These are phyloP conservation scores for Adrianichthys oophorus DNA, from an alignment of 2,797 vertebrate species.

Conservation along the genomic window DNA sequence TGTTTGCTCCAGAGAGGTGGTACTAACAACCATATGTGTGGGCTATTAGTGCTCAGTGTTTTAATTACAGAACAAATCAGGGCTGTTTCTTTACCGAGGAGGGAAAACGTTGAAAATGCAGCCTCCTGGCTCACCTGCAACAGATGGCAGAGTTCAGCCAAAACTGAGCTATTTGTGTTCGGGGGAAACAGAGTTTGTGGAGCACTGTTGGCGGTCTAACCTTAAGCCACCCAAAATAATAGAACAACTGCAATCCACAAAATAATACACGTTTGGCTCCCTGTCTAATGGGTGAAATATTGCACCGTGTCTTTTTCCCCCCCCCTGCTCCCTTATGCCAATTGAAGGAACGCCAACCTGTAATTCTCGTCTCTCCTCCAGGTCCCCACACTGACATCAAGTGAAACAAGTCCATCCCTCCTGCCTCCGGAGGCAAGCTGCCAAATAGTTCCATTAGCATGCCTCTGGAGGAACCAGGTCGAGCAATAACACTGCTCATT, in stretches of 20 bases:
- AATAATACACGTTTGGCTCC: conserved; percentile 43
- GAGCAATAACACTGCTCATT: conserved; percentile 65
- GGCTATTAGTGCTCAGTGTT: conserved; percentile 52
- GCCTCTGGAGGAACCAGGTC: conserved; percentile 58
- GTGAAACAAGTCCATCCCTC: conserved; percentile 73
- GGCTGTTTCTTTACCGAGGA: conserved; percentile 21
- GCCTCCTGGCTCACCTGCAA: conserved; percentile 32
- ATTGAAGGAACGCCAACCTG: conserved; percentile 69
- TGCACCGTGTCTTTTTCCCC: conserved; percentile 29
- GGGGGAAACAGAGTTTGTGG: conserved; percentile 20
- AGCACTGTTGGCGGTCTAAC: conserved; percentile 23
- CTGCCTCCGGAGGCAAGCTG: conserved; percentile 63
- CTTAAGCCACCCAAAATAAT: conserved; percentile 41
- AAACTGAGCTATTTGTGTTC: conserved; percentile 34
- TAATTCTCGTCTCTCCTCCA: conserved; percentile 67
- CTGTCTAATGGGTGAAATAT: conserved; percentile 39
- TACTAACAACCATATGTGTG: conserved; percentile 57
- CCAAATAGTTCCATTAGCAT: conserved; percentile 74
- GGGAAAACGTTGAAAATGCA: conserved; percentile 12
- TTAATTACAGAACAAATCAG: conserved; percentile 63
- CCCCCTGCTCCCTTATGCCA: conserved; percentile 50
- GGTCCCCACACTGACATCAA: conserved; percentile 68
- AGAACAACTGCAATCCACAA: conserved; percentile 47
- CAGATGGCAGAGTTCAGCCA: conserved; percentile 39
- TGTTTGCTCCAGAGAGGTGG: conserved; percentile 53